These are phyloP conservation scores for Neosilurus mollespiculum DNA, from an alignment of 2,797 vertebrate genomes.

Conservation along the genomic window DNA sequence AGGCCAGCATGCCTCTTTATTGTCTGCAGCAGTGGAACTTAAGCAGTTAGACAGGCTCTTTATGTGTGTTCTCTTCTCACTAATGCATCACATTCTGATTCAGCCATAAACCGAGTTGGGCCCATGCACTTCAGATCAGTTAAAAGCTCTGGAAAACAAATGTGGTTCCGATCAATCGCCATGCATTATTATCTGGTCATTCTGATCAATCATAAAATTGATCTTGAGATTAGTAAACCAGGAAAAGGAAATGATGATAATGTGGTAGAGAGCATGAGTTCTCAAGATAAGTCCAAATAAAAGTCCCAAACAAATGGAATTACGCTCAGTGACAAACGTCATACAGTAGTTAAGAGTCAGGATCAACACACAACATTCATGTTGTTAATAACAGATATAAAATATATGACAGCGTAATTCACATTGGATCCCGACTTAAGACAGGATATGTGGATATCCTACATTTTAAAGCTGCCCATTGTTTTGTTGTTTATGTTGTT, in stretches of 20 bases:
- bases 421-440: too few species aligned
- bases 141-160: conserved; percentile 2
- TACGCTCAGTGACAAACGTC: too few species aligned
- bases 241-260: background rate
- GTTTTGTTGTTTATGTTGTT: too few species aligned
- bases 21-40: conserved; percentile 31
- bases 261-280: background rate
- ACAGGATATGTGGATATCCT: too few species aligned
- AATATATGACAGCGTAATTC: too few species aligned
- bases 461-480: too few species aligned
- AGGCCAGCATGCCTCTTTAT: conserved; percentile 42
- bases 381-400: too few species aligned
- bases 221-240: background rate
- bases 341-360: too few species aligned
- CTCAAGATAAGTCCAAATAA: too few species aligned
- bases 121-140: conserved; percentile 26
- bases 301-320: too few species aligned
- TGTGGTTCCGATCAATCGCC: background rate
- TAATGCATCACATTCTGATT: conserved; percentile 36
- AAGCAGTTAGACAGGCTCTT: conserved; percentile 17
- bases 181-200: background rate
- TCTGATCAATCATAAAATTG: background rate
- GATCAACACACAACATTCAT: too few species aligned
- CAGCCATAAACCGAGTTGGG: conserved; percentile 19
- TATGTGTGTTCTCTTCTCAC: conserved; percentile 19